Percentiles rank a stretch among this genome's conserved stretches.
phyloP scores from a whole-genome alignment of 2,113 vertebrate species.

The Odontesthes bonariensis region DNA sequence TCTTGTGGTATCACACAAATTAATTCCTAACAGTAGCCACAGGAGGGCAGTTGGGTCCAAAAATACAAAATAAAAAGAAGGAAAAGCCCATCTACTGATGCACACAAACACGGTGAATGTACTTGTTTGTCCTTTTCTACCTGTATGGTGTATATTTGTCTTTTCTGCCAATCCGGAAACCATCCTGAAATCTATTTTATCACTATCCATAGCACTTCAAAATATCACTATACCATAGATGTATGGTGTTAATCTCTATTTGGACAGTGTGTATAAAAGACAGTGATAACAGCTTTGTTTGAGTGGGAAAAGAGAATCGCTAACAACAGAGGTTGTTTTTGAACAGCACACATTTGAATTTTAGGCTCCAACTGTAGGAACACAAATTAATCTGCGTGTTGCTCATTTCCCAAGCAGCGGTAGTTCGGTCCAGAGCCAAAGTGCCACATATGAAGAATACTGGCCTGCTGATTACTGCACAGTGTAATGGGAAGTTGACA shows the following conservation, averaged over 20 bases:
- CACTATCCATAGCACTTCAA: neutral
- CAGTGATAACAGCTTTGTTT: neutral
- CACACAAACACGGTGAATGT: neutral
- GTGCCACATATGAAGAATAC: constrained; percentile 19
- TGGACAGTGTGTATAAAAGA: neutral
- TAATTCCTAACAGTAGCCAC: constrained; percentile 34
- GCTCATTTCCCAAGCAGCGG: constrained; percentile 18
- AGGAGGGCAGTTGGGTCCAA: constrained; percentile 45
- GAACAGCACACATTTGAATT: constrained; percentile 25
- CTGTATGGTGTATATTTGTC: neutral
- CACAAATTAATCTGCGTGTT: constrained; percentile 16
- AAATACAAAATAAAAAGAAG: neutral
- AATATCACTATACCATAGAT: neutral
- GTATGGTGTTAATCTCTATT: neutral
- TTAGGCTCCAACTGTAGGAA: constrained; percentile 7
- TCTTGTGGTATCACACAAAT: neutral
- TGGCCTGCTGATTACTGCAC: constrained; percentile 21
- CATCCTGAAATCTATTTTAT: neutral
- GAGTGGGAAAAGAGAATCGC: neutral
- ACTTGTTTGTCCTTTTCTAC: neutral
- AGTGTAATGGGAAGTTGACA: neutral
- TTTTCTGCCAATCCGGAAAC: neutral
- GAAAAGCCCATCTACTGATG: neutral
- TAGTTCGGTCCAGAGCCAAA: neutral
- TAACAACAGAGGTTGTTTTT: constrained; percentile 5